These are phyloP conservation scores for Nannobrachium achirus DNA, from an alignment of 2,113 vertebrate species.

Conservation along the genomic window DNA sequence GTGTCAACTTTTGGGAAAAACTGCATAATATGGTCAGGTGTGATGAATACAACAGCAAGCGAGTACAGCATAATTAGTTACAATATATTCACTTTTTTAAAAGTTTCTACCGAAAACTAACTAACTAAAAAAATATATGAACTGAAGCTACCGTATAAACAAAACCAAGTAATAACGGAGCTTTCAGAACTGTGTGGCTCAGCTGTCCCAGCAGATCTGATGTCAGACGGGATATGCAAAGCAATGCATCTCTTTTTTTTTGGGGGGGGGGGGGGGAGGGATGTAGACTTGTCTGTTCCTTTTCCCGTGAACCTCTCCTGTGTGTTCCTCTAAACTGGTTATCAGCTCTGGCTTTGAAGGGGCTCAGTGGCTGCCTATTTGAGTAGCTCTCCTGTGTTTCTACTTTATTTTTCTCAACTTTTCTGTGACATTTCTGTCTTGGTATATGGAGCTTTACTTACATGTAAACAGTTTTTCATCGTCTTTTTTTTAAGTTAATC, in stretches of 20 bases:
- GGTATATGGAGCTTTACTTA: too few species aligned
- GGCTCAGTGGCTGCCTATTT: too few species aligned
- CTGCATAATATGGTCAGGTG: too few species aligned
- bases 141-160: constrained; percentile 20
- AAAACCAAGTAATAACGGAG: constrained; percentile 32
- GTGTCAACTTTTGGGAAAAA: too few species aligned
- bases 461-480: too few species aligned
- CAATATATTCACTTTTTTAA: too few species aligned
- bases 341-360: constrained; percentile 56
- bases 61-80: too few species aligned
- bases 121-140: constrained; percentile 13
- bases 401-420: too few species aligned
- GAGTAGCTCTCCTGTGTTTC: too few species aligned
- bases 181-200: constrained; percentile 48
- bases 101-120: not conserved
- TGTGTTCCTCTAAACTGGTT: constrained; percentile 46
- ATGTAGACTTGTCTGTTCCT: constrained; percentile 47
- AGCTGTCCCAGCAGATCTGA: constrained; percentile 36
- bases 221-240: constrained; percentile 39
- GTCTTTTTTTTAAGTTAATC: too few species aligned
- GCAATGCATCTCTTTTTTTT: constrained; percentile 39
- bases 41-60: too few species aligned
- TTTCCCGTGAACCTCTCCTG: constrained; percentile 45
- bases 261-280: not conserved
- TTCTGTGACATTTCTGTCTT: too few species aligned